Evolutionary conservation across 2,888 invertebrate genomes (phyloP).

Genomic region (Tetragonisca angustula): DNA sequence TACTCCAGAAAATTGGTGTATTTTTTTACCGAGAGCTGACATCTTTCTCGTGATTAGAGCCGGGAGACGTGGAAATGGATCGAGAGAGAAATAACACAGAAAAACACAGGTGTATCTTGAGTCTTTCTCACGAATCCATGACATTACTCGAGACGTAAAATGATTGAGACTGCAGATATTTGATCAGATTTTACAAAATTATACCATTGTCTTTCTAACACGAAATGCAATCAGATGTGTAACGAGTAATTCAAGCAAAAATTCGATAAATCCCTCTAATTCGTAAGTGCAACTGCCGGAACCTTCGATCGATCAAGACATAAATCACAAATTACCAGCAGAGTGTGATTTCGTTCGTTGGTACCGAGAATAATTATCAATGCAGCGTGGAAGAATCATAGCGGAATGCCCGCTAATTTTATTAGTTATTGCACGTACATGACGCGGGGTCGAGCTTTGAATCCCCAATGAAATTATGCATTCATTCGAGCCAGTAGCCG

Average conservation of each 20-base stretch:
- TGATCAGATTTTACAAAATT: no score
- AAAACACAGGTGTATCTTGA: neutral
- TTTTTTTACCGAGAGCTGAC: neutral
- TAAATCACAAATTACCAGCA: neutral
- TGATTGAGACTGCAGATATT: no score
- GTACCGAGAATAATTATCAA: neutral
- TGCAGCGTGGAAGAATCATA: neutral
- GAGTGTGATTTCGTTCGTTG: neutral
- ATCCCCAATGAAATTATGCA: conserved; percentile 39
- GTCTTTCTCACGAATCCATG: neutral
- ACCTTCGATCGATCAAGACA: neutral
- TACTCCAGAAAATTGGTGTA: neutral
- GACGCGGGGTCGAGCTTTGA: conserved; percentile 1
- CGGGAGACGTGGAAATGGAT: neutral
- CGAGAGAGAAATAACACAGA: conserved; percentile 27
- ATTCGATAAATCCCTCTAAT: no score
- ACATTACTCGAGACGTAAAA: neutral
- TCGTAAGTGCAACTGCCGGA: no score
- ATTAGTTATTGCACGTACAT: neutral
- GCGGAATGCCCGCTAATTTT: conserved; percentile 26
- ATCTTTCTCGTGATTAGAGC: neutral
- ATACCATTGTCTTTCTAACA: no score
- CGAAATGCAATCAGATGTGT: no score
- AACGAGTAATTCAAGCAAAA: no score
- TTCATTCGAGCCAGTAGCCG: conserved; percentile 1